Evolutionary conservation across 1,140 invertebrate species (phyloP).

Genomic region (Kradibia gibbosae): DNA sequence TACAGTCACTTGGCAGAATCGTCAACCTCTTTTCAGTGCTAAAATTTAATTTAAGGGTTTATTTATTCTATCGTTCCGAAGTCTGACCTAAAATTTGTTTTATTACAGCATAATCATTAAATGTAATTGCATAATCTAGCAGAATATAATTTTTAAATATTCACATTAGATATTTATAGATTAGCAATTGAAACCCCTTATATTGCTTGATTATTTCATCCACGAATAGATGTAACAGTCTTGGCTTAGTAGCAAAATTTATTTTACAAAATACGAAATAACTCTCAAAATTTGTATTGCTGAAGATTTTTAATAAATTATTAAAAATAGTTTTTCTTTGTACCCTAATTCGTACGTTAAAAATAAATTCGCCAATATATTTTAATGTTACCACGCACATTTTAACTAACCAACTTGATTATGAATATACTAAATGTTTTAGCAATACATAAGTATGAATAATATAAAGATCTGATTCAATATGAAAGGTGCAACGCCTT

Average conservation of each 20-base stretch:
- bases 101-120: too few relatives aligned
- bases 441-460: neutral
- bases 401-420: neutral
- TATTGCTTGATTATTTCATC: neutral
- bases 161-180: too few relatives aligned
- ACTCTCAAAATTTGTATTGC: neutral
- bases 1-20: neutral
- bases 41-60: conserved; percentile 15
- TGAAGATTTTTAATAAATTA: neutral
- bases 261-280: neutral
- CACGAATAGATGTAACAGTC: neutral
- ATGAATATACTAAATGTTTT: neutral
- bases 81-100: neutral
- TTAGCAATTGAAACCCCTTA: neutral
- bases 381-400: neutral
- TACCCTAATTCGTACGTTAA: neutral
- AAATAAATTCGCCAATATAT: neutral
- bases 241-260: conserved; percentile 14
- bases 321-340: neutral
- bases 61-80: conserved; percentile 18
- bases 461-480: neutral
- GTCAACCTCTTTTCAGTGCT: conserved; percentile 16
- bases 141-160: too few relatives aligned
- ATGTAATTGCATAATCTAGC: too few relatives aligned
- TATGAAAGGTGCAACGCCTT: neutral